A percentile compares a stretch with the other conserved stretches of the same genome.
phyloP scores from a whole-genome alignment of 1,140 invertebrate genomes.

The Psilanteris sp. region DNA sequence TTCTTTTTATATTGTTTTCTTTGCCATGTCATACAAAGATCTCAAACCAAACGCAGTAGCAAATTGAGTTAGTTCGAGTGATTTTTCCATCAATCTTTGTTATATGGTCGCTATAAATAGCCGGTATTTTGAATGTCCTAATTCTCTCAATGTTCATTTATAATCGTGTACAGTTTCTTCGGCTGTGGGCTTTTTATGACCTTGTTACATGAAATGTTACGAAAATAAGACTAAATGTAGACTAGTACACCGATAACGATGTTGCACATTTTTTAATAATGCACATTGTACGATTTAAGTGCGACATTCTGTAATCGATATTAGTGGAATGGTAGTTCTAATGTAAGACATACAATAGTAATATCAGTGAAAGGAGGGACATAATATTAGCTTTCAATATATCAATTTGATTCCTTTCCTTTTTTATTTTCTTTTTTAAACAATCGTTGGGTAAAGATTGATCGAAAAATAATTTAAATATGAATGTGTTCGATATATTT shows the following conservation, averaged over 20 bases:
- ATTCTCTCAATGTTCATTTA: background rate
- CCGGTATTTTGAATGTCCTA: background rate
- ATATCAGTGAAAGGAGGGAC: no score
- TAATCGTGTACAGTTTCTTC: background rate
- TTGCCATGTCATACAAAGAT: slow-evolving; percentile 1
- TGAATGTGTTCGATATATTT: background rate
- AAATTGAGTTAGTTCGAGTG: background rate
- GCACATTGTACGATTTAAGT: background rate
- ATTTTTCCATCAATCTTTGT: slow-evolving; percentile 11
- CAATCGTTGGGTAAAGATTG: background rate
- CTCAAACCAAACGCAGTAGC: background rate
- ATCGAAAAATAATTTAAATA: slow-evolving; percentile 4
- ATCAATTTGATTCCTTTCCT: no score
- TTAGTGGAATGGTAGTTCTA: background rate
- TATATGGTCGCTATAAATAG: slow-evolving; percentile 7
- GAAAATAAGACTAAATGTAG: background rate
- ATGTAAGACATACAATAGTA: background rate
- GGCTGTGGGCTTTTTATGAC: background rate
- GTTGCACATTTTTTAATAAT: background rate
- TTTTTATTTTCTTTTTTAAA: no score
- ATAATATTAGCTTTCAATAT: no score
- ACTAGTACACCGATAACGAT: background rate
- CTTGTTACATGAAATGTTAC: background rate
- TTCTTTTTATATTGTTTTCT: background rate
- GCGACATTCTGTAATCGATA: background rate